Base-by-base conservation (phyloP, 92 coral and sea anemone genomes). In the Parazoanthus swiftii region DNA sequence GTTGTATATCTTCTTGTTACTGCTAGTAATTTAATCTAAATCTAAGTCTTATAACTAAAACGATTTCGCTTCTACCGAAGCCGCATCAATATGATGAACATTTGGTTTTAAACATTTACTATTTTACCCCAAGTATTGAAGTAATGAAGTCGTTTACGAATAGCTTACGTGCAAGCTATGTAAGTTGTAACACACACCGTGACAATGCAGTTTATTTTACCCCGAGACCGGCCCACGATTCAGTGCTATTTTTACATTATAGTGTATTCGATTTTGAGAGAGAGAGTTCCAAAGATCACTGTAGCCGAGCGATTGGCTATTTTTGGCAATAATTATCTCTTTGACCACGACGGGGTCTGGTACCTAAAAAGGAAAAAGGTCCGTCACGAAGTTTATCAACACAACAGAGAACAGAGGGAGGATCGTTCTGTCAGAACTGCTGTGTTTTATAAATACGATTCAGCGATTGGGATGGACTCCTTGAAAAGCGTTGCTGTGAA, bases 401-500 rank as follows among this genome's bases (percentile, higher is more conserved):
- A 78, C 44, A 37, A 10, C 70, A 33, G 0, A 38, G 29, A 44
- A 23, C 73, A 29, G 46, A 1, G 25, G 8, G 29, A 4, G 9
- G 54, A 8, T 0, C 18, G 68, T 0, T 9, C n/a, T 63, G n/a
- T 63, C 25, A 63, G n/a, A 63, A 44, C 33, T 35, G 26, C 36
- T 23, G 89, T 36, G 86, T 29, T 68, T 67, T 8, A 15, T 8
- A 0, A 58, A 80, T 18, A 56, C 50, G 26, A 75, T 46, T 67
- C 81, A 36, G 23, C 67, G 72, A 37, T 59, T 63, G 51, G 51
- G 56, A 95, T 95, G 98, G 91, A 95, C 80, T 95, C 98, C 72
- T 89, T 95, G 63, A 95, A 93, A 82, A 86, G 84, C 16, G 96
- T 97, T 6, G 99, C 99, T 3, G 97, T 92, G 66, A 96, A 94